Evolutionary conservation across 2,113 vertebrate genomes (phyloP).

Genomic region (Gymnogyps californianus): DNA sequence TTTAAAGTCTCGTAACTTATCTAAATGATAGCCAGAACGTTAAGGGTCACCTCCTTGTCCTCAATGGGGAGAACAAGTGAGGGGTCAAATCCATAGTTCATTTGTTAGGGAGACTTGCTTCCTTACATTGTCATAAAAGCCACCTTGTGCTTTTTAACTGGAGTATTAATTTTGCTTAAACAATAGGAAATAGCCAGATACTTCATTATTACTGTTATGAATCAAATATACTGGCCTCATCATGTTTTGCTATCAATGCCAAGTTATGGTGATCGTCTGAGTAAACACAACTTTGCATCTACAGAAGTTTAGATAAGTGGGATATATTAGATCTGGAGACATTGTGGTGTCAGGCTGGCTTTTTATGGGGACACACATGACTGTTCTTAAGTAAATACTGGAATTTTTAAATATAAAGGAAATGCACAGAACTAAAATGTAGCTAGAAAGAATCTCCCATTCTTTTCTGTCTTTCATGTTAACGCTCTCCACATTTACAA

Average conservation of each 20-base stretch:
- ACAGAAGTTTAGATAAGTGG: not conserved
- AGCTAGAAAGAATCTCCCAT: not conserved
- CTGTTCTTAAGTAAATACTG: not conserved
- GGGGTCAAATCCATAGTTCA: not conserved
- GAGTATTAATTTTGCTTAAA: not conserved
- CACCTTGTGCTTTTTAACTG: not conserved
- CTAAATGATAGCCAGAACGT: not conserved
- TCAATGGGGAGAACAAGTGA: not conserved
- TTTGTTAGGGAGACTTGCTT: conserved; percentile 8
- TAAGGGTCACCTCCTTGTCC: not conserved
- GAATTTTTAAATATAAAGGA: not conserved
- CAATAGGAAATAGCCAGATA: not conserved
- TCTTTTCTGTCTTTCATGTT: not conserved
- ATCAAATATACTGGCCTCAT: not conserved
- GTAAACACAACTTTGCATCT: not conserved
- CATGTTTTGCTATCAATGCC: not conserved
- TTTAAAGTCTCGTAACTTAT: not conserved
- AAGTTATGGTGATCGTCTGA: not conserved
- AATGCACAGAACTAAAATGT: not conserved
- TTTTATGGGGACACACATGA: not conserved
- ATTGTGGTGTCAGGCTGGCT: not conserved
- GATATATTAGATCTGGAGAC: not conserved
- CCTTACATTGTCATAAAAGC: conserved; percentile 1
- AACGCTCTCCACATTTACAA: not conserved
- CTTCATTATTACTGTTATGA: not conserved